Percentiles rank a stretch among this genome's conserved stretches.
These are phyloP conservation scores for Argyrosomus regius DNA, from an alignment of 2,797 vertebrate species.

Conservation along the genomic window DNA sequence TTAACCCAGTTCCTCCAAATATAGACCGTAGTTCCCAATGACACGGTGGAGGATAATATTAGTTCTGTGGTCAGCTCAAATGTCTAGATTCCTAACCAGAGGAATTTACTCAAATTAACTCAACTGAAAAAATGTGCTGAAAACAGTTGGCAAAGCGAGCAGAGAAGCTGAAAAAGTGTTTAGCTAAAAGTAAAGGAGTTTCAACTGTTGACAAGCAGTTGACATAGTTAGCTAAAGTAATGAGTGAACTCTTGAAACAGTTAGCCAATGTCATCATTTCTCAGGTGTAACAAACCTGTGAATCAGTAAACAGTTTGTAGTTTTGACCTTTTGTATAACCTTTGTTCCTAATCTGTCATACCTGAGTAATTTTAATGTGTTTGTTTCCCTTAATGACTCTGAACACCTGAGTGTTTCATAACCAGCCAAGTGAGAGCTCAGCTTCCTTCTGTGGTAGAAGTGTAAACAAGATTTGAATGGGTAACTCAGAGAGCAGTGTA, in stretches of 20 bases:
- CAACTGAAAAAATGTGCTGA: too few species aligned
- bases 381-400: conserved; percentile 33
- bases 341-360: conserved; percentile 12
- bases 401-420: conserved; percentile 39
- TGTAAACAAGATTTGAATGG: conserved; percentile 57
- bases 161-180: background rate
- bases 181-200: background rate
- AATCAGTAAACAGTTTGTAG: conserved; percentile 6
- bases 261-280: background rate
- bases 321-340: conserved; percentile 35
- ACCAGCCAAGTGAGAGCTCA: conserved; percentile 27
- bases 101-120: background rate
- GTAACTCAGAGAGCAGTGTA: conserved; percentile 42
- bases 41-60: background rate
- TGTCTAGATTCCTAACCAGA: background rate
- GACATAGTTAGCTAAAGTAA: too few species aligned
- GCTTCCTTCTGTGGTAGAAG: conserved; percentile 33
- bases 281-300: conserved; percentile 21
- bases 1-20: conserved; percentile 4
- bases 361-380: background rate
- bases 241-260: background rate
- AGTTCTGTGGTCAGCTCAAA: background rate
- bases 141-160: background rate
- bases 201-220: too few species aligned
- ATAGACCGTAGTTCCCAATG: background rate